Evolutionary conservation across 2,888 invertebrate genomes (phyloP), one percentile per base, ranked within the genome.

Genomic region (Melikaiella ostensackeni): DNA sequence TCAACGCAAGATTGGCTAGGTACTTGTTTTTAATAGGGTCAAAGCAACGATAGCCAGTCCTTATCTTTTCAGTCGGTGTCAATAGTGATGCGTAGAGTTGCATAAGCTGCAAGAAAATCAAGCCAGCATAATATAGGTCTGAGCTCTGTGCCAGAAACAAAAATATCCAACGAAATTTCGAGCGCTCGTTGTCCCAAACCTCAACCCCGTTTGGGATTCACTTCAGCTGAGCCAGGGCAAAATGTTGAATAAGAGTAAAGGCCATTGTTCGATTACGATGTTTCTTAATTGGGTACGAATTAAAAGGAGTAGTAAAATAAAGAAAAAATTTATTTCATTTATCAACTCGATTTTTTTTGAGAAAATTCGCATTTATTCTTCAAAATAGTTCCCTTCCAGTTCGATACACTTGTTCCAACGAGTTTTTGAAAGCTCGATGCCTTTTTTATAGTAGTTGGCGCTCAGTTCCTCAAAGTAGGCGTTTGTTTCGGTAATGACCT

Each of bases 91-190:
- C 75, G 78, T 50, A 55, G 74, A 75, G 76, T 82, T 82, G 79
- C 82, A 81, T 82, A 82, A 82, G 74, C 27, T 30, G n/a, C 2
- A n/a, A 70, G 75, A 75, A 80, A 59, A 64, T 63, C 76, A 79
- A 74, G 77, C 74, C 35, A 64, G 75, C 75, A 78, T 84, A 84
- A 89, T 88, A 86, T 87, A 89, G 89, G 89, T 86, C 89, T 86
- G 86, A 89, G 90, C 88, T 86, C 85, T 82, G 89, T 89, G 90
- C 90, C 89, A 90, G 86, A 89, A 89, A 89, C 90, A 79, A 90
- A 90, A 90, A 90, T 90, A 90, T 84, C 86, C 82, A 84, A 75
- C 78, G 79, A 79, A 79, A 82, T 80, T 66, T 78, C 77, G 42
- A 78, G 79, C 79, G 76, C 75, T 38, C 79, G 77, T 80, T 82